Evolutionary conservation across 2,888 invertebrate genomes (phyloP).

Genomic region (Phyllotreta striolata): DNA sequence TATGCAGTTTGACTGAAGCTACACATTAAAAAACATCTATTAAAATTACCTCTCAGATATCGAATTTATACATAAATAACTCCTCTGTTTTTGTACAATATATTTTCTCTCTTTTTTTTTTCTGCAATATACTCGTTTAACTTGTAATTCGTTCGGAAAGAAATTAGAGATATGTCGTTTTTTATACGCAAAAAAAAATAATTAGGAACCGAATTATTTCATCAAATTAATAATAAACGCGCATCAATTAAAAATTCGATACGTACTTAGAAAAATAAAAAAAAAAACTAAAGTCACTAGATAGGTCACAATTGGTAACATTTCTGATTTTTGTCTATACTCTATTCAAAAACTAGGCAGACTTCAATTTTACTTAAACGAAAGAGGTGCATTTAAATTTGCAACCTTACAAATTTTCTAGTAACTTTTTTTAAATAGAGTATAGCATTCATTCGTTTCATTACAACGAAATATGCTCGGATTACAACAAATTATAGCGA

Average conservation of each 20-base stretch:
- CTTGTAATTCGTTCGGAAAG: constrained; percentile 13
- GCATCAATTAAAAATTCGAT: background rate
- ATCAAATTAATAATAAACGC: constrained; percentile 1
- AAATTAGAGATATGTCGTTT: constrained; percentile 24
- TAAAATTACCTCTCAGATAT: constrained; percentile 39
- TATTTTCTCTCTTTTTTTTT: constrained; percentile 28
- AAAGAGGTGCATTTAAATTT: no score
- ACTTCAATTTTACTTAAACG: no score
- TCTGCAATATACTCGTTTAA: constrained; percentile 12
- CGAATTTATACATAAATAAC: constrained; percentile 39
- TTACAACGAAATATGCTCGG: no score
- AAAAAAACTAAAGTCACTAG: background rate
- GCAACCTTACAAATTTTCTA: no score
- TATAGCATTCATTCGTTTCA: no score
- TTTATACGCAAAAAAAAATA: constrained; percentile 17
- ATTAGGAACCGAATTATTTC: constrained; percentile 21
- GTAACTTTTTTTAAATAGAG: no score
- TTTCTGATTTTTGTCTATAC: constrained; percentile 3
- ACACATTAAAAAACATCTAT: constrained; percentile 58
- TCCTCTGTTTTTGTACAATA: constrained; percentile 27
- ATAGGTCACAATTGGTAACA: no score
- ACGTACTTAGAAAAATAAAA: background rate
- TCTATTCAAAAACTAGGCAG: no score
- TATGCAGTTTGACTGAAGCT: constrained; percentile 54
- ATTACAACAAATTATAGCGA: no score